Conservation (phyloP, 2,888 invertebrate genomes). For the Diachrysia chrysitis region DNA sequence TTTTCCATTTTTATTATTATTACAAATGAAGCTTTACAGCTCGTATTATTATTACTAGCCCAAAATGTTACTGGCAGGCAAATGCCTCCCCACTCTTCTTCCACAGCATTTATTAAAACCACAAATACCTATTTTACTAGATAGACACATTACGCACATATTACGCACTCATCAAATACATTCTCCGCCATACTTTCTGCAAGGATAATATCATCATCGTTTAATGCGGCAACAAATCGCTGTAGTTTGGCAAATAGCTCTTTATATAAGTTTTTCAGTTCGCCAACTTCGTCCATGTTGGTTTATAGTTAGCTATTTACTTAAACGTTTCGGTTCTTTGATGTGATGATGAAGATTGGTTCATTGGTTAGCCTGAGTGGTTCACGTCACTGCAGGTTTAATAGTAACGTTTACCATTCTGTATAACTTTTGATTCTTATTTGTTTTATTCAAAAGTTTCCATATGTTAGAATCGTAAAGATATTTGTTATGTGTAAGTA, state of each 20-base stretch:
- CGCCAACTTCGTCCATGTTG: constrained; percentile 49
- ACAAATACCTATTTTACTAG: constrained; percentile 13
- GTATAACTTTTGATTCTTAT: neutral
- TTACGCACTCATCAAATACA: constrained; percentile 43
- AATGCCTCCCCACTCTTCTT: too few relatives aligned
- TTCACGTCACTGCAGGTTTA: neutral
- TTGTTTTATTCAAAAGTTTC: neutral
- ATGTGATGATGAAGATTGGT: constrained; percentile 37
- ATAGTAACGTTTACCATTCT: neutral
- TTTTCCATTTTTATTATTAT: neutral
- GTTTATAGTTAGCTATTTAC: constrained; percentile 49
- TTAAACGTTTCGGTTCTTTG: constrained; percentile 49
- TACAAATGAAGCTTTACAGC: neutral
- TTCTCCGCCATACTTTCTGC: constrained; percentile 38
- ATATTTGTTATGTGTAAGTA: too few relatives aligned
- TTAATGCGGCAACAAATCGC: constrained; percentile 64
- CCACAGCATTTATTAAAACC: too few relatives aligned
- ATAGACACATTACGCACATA: constrained; percentile 24
- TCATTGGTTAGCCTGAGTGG: constrained; percentile 18
- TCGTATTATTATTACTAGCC: too few relatives aligned
- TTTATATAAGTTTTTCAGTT: constrained; percentile 56
- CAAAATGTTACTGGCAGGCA: too few relatives aligned
- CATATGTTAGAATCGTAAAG: neutral
- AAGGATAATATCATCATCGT: constrained; percentile 65
- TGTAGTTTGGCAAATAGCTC: constrained; percentile 66